phyloP scores from a whole-genome alignment of 1,140 invertebrate species.

The Camponotus floridanus region DNA sequence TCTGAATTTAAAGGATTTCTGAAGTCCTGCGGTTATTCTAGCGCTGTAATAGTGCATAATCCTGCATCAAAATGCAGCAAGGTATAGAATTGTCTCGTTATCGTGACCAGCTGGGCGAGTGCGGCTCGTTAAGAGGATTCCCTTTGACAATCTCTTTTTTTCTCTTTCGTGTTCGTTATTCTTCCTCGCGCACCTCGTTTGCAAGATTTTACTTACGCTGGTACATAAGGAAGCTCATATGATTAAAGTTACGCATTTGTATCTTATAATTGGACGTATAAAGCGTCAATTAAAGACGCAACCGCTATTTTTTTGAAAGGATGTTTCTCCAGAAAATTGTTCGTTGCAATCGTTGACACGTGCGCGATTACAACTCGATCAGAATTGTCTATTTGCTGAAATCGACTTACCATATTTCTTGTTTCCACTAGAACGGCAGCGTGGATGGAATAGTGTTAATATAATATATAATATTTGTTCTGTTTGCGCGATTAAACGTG shows the following conservation, averaged over 20 bases:
- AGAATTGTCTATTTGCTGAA: constrained; percentile 14
- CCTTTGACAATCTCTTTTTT: constrained; percentile 31
- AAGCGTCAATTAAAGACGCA: constrained; percentile 14
- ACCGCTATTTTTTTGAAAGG: background rate
- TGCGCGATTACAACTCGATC: constrained; percentile 44
- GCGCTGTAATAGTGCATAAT: background rate
- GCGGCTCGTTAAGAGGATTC: constrained; percentile 56
- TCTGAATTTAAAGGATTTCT: background rate
- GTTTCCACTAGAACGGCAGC: constrained; percentile 9
- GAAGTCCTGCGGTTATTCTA: background rate
- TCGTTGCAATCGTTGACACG: constrained; percentile 12
- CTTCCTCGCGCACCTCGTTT: constrained; percentile 37
- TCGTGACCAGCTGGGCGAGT: constrained; percentile 17
- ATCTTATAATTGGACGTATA: background rate
- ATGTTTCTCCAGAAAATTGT: constrained; percentile 29
- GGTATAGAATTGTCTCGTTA: constrained; percentile 40
- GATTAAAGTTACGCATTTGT: constrained; percentile 49
- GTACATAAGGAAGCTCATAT: constrained; percentile 40
- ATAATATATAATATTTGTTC: constrained; percentile 8
- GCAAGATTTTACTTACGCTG: constrained; percentile 39
- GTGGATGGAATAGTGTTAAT: constrained; percentile 5
- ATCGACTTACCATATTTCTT: constrained; percentile 38
- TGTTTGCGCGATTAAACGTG: constrained; percentile 6
- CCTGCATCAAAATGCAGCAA: constrained; percentile 28
- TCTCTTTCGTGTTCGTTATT: background rate